Base-by-base conservation (phyloP, 2,888 invertebrate genomes). In the Panzeria rudis region DNA sequence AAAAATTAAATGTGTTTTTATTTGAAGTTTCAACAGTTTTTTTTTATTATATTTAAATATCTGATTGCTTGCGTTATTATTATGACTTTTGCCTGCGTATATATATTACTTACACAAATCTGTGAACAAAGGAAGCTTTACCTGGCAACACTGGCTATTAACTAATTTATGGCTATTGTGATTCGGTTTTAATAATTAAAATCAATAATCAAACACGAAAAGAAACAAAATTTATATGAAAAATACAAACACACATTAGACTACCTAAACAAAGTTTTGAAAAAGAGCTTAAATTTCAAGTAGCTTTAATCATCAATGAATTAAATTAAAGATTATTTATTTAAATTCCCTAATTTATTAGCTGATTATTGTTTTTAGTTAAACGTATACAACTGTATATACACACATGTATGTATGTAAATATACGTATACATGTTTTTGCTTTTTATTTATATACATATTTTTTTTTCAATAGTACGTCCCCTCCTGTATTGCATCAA, bases 311-410 rank as follows among this genome's bases (percentile, higher is more conserved):
- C 50, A 64, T 76, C 38, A 71, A 76, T 76, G 71, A 71, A 64
- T 71, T 68, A 25, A 56, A 44, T 56, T 44, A 62, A 62, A 23
- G n/a, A 29, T 73, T 73, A 73, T 73, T 79, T 66, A 78, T 79
- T 80, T 47, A 84, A 84, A 80, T 80, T 35, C 71, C 32, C 54
- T 72, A 59, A 64, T 72, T 80, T 80, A 80, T 84, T 61, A 44
- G 50, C 66, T 61, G 50, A 50, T 41, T 72, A 50, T 80, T 69
- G 44, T 3, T 52, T 41, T 41, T 6, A 29, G 32, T 4, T 35
- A 17, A n/a, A n/a, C n/a, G n/a, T 17, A 59, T n/a, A 11, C n/a
- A n/a, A n/a, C n/a, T 20, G 5, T 11, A 29, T 3, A 35, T 11
- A 35, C 9, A 11, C 32, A 35, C 7, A n/a, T n/a, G 32, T 5